A percentile compares a stretch with the other conserved stretches of the same genome.
Evolutionary conservation across 2,888 invertebrate genomes (phyloP).

Genomic region (Monochamus alternatus): DNA sequence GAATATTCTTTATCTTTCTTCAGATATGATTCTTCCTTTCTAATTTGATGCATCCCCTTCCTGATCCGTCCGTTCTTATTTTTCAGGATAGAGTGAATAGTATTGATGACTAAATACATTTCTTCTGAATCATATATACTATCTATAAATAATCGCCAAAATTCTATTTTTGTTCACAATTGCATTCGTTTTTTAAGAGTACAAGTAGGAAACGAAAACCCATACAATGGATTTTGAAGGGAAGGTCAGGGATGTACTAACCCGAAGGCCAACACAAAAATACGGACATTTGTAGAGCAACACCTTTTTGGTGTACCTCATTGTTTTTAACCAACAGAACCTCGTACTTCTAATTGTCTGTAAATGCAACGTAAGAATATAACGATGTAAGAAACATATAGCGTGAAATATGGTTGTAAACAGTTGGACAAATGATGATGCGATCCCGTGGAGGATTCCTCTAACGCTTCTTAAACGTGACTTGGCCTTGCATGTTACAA

Average conservation of each 20-base stretch:
- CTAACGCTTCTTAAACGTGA: constrained; percentile 24
- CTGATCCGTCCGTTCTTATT: too few relatives aligned
- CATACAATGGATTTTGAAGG: too few relatives aligned
- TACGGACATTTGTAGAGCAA: constrained; percentile 7
- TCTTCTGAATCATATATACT: too few relatives aligned
- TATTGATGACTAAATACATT: too few relatives aligned
- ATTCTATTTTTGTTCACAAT: too few relatives aligned
- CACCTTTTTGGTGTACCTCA: constrained; percentile 23
- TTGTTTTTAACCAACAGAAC: background rate
- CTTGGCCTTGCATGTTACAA: constrained; percentile 43
- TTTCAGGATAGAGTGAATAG: too few relatives aligned
- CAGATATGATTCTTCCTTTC: too few relatives aligned
- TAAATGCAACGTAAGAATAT: constrained; percentile 2
- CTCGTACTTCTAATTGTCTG: constrained; percentile 21
- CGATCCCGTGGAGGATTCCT: constrained; percentile 30
- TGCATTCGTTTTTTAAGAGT: too few relatives aligned
- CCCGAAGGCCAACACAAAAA: constrained; percentile 8
- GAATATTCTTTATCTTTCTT: too few relatives aligned
- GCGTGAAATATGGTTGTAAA: constrained; percentile 23
- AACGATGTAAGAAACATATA: background rate
- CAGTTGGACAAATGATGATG: constrained; percentile 32
- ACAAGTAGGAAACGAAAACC: too few relatives aligned
- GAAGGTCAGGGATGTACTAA: background rate
- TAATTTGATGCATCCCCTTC: too few relatives aligned
- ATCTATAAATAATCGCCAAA: too few relatives aligned